phyloP scores from a whole-genome alignment of 2,113 vertebrate genomes.

The Eublepharis macularius region DNA sequence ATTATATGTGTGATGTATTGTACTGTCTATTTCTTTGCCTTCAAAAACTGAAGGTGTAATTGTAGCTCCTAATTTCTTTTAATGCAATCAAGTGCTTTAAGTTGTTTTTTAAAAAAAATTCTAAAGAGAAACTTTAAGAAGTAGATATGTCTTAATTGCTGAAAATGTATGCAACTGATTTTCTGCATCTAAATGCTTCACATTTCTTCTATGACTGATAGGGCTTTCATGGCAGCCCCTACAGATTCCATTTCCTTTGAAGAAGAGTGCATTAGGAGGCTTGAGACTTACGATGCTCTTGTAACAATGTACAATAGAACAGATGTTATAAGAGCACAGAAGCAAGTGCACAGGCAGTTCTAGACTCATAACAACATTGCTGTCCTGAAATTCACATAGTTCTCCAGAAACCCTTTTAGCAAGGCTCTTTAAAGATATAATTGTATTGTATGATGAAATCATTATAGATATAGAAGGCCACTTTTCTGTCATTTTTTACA shows the following conservation, averaged over 20 bases:
- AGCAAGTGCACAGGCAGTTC: not conserved
- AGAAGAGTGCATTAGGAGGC: not conserved
- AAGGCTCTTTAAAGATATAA: not conserved
- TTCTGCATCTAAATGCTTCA: constrained; percentile 22
- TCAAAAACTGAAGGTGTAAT: constrained; percentile 28
- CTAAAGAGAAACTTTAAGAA: constrained; percentile 41
- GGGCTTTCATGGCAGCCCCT: not conserved
- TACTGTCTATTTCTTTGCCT: constrained; percentile 37
- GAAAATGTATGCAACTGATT: not conserved
- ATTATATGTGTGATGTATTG: constrained; percentile 62
- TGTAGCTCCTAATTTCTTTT: constrained; percentile 58
- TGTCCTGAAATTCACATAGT: not conserved
- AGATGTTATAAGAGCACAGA: not conserved
- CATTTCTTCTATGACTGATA: not conserved
- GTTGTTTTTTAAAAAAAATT: constrained; percentile 6
- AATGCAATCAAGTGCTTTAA: constrained; percentile 32
- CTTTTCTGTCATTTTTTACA: not conserved
- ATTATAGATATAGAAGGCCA: not conserved
- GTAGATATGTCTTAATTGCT: constrained; percentile 20
- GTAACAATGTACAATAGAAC: not conserved
- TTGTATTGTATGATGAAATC: not conserved
- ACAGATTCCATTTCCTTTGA: not conserved
- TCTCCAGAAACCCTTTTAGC: not conserved
- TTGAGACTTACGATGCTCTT: not conserved
- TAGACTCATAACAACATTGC: not conserved